phyloP scores from a whole-genome alignment of 2,797 vertebrate species.

The Sciaenops ocellatus region DNA sequence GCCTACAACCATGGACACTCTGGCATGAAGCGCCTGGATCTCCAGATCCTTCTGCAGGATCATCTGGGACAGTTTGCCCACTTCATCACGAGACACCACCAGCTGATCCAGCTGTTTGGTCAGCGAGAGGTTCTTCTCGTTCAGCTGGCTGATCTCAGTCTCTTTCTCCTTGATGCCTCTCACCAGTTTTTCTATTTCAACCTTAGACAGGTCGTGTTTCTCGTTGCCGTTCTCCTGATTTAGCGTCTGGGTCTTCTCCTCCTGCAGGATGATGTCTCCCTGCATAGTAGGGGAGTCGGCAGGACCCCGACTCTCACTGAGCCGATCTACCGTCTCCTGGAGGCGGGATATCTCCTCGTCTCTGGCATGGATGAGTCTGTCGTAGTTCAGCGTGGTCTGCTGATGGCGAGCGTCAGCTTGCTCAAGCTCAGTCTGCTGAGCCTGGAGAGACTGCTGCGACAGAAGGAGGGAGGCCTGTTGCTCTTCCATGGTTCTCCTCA shows the following conservation, averaged over 20 bases:
- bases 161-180: constrained; percentile 97
- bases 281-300: constrained; percentile 74
- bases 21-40: constrained; percentile 93
- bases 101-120: constrained; percentile 93
- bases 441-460: constrained; percentile 89
- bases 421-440: constrained; percentile 90
- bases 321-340: constrained; percentile 87
- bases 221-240: constrained; percentile 94
- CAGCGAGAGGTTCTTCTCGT: constrained; percentile 94
- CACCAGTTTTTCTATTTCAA: constrained; percentile 92
- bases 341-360: constrained; percentile 92
- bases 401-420: constrained; percentile 89
- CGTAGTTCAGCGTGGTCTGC: constrained; percentile 89
- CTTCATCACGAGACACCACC: constrained; percentile 89
- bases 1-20: constrained; percentile 83
- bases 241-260: constrained; percentile 91
- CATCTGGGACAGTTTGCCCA: constrained; percentile 93
- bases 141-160: constrained; percentile 93
- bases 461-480: constrained; percentile 86
- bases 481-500: constrained; percentile 88
- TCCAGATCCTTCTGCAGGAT: constrained; percentile 97
- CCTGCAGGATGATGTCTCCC: constrained; percentile 90
- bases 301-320: constrained; percentile 82
- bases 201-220: constrained; percentile 98
- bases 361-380: constrained; percentile 89